A percentile compares a stretch with the other conserved stretches of the same genome.
Conservation (phyloP, 2,113 vertebrate genomes). For the Dipodomys stephensi region DNA sequence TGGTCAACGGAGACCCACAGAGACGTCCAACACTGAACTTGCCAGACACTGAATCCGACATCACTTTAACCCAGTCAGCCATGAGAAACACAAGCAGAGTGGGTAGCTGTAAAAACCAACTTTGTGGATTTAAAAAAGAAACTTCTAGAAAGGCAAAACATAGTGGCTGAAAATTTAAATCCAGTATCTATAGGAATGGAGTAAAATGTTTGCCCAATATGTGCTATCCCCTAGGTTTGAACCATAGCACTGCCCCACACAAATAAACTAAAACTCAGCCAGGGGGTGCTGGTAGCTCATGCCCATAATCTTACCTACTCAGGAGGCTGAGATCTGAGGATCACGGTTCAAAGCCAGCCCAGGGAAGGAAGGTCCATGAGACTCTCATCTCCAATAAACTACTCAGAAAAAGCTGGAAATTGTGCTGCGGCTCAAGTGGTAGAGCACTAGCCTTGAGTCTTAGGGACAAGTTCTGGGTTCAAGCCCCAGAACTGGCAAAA, state of each 20-base stretch:
- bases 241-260: not conserved
- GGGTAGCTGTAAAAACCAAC: not conserved
- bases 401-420: too few species aligned
- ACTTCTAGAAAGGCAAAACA: not conserved
- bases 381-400: too few species aligned
- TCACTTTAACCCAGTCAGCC: not conserved
- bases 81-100: too few species aligned
- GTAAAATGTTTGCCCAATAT: not conserved
- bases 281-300: too few species aligned
- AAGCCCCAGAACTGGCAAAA: too few species aligned
- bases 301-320: too few species aligned
- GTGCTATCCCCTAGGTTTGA: not conserved
- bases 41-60: not conserved
- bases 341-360: too few species aligned
- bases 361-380: too few species aligned
- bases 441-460: too few species aligned
- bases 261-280: not conserved
- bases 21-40: not conserved
- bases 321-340: too few species aligned
- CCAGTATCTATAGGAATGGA: not conserved
- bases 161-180: not conserved
- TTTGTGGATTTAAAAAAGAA: not conserved
- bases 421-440: too few species aligned
- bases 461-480: too few species aligned
- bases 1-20: constrained; percentile 7